Evolutionary conservation across 2,888 invertebrate genomes (phyloP), one percentile per base, ranked within the genome.

Genomic region (Sinelater perroti): DNA sequence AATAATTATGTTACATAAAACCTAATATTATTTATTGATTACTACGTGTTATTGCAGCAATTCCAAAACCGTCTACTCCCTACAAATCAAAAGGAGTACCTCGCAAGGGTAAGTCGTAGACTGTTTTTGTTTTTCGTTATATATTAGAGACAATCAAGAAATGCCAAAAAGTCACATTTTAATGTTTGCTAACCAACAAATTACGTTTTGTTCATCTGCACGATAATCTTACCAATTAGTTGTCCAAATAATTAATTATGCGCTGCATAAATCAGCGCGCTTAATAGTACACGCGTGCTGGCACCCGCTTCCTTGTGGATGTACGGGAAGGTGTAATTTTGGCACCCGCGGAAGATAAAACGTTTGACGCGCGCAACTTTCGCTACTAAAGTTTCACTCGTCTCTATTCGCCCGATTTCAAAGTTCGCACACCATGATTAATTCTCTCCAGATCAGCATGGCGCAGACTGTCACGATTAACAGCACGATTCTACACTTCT

Each of bases 401-500:
- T 60, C 38, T 51, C 46, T 46, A 54, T 51, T 56, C 38, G 28
- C 55, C 10, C 40, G 21, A 16, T 61, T 60, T 49, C 42, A 45
- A 45, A 57, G 56, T 57, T 61, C 40, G 49, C 53, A 24, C 38
- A 45, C 57, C 59, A 53, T 70, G 68, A 72, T 72, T 72, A 72
- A 72, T 71, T 69, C 64, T 65, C 64, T 64, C 66, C 63, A 60
- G 64, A 70, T 52, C 71, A 69, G 70, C 71, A 71, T 72, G 72
- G 72, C 66, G 70, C 72, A 65, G 72, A 67, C 72, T 72, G 73
- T 70, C 70, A 72, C 73, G 72, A 71, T 72, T 70, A 71, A 68
- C 70, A 66, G 62, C 69, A 68, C 67, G 66, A 68, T 69, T 71
- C 69, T 65, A 66, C 69, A 71, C 71, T 72, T 72, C 62, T 66